phyloP scores from a whole-genome alignment of 2,888 invertebrate genomes.

The Itoplectis maculator region DNA sequence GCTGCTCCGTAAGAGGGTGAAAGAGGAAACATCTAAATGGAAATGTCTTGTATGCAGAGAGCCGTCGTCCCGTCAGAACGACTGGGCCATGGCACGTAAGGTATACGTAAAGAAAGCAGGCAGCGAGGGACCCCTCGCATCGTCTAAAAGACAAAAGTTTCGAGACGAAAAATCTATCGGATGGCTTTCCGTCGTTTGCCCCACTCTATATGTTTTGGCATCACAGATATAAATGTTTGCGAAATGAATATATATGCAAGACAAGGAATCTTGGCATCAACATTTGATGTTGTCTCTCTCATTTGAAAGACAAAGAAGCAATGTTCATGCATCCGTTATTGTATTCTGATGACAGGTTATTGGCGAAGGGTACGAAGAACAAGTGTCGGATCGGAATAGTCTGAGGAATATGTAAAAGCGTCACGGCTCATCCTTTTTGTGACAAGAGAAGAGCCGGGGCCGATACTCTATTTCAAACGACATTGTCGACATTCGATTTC shows the following conservation, averaged over 20 bases:
- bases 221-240: neutral
- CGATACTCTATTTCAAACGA: conserved; percentile 21
- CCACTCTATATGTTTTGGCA: neutral
- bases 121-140: conserved; percentile 67
- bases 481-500: conserved; percentile 22
- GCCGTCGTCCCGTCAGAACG: conserved; percentile 77
- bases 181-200: conserved; percentile 69
- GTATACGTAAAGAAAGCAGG: conserved; percentile 58
- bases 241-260: neutral
- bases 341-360: neutral
- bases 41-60: conserved; percentile 82
- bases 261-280: no score
- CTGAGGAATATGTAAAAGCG: neutral
- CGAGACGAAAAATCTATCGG: conserved; percentile 80
- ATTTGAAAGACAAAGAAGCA: neutral
- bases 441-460: neutral
- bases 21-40: conserved; percentile 80
- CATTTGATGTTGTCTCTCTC: no score
- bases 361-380: neutral
- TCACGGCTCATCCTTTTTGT: neutral
- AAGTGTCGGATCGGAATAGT: neutral
- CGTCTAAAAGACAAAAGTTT: conserved; percentile 80
- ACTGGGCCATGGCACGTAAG: conserved; percentile 73
- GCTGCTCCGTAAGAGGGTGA: conserved; percentile 63
- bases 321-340: neutral